Base-by-base conservation (phyloP, 2,888 invertebrate genomes). In the Tachina fera region DNA sequence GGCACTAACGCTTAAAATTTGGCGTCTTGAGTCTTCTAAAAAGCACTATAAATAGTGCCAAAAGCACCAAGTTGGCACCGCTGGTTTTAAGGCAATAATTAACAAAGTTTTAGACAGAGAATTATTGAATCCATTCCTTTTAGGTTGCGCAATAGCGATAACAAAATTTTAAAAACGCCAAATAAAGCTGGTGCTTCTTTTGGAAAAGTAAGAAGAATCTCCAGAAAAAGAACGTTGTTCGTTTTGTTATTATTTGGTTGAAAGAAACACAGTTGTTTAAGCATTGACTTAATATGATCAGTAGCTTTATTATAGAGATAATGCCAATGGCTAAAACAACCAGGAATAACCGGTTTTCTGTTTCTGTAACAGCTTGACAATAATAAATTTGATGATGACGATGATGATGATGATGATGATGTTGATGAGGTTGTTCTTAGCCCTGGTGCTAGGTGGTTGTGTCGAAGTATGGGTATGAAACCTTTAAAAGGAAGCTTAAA, bases 201-300 rank as follows among this genome's bases (percentile, higher is more conserved):
- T 79, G n/a, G 31, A 53, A 75, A 45, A 65, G 60, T 10, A 72
- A 60, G 60, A 65, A 71, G 63, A 70, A 49, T 71, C 49, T 45
- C 9, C 43, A 58, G 71, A 71, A 74, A 67, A 49, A 39, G 67
- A 74, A 65, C 53, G 22, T 10, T 58, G 58, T 22, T 58, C 45
- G 5, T 22, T 49, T 19, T 70, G 19, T 70, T 51, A 61, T 76
- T 78, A 63, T 77, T 83, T 77, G 16, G 84, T 58, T 56, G 16
- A 84, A 79, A 84, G 75, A 72, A 86, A 83, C 86, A 86, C 83
- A 86, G 86, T 86, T 86, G 86, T 86, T 83, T 80, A 86, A 72
- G 79, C 86, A 83, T 86, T 83, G 86, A 86, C 86, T 86, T 86
- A 83, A 86, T 86, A 83, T 83, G 86, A 86, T 86, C 86, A 80